Conservation (phyloP, 2,888 invertebrate genomes). For the Stramonita haemastoma region DNA sequence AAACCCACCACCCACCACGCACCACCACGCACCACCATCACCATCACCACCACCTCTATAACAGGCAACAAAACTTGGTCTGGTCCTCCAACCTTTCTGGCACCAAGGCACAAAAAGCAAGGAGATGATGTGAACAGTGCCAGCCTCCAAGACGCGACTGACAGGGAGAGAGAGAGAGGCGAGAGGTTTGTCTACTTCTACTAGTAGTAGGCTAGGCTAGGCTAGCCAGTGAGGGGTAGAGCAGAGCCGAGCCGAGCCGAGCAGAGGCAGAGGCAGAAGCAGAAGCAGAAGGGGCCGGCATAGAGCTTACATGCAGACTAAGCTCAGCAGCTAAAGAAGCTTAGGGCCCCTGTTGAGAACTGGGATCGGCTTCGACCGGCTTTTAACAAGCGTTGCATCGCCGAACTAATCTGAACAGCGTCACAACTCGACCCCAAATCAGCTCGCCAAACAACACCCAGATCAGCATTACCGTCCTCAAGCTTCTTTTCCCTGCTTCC, state of each 20-base stretch:
- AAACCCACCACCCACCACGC: too few species aligned
- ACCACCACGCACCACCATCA: too few species aligned
- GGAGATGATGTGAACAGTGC: not conserved
- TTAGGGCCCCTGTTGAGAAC: conserved; percentile 31
- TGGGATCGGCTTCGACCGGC: conserved; percentile 38
- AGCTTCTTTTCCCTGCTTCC: not conserved
- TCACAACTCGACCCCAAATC: not conserved
- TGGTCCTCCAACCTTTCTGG: not conserved
- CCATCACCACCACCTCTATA: too few species aligned
- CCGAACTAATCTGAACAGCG: not conserved
- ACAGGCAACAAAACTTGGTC: too few species aligned
- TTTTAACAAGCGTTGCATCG: conserved; percentile 39
- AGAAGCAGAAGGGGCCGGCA: conserved; percentile 4
- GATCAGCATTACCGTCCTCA: conserved; percentile 13
- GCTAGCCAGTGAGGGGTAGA: too few species aligned
- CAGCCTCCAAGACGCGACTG: conserved; percentile 32
- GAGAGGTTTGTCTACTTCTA: conserved; percentile 34
- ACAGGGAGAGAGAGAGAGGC: not conserved
- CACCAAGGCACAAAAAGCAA: not conserved
- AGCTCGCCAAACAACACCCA: conserved; percentile 30
- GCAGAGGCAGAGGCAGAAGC: too few species aligned
- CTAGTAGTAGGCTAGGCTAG: too few species aligned
- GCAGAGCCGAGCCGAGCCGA: too few species aligned
- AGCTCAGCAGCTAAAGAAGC: conserved; percentile 36
- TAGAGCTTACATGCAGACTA: conserved; percentile 31